phyloP scores from a whole-genome alignment of 2,113 vertebrate species.

The Scytalopus superciliaris region DNA sequence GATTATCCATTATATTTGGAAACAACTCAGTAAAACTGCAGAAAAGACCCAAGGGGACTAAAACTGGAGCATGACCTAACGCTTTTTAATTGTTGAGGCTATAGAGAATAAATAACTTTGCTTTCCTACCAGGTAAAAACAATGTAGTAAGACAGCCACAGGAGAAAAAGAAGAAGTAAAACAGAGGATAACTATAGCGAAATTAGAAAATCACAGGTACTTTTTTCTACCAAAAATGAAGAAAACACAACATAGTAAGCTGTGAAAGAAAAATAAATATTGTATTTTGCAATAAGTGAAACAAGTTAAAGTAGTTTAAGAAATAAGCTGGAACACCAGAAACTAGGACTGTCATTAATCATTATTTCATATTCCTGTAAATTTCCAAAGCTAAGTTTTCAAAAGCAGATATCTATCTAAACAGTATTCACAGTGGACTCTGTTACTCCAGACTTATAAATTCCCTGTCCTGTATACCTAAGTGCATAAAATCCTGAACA shows the following conservation, averaged over 20 bases:
- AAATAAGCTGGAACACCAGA: background rate
- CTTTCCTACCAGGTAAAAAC: background rate
- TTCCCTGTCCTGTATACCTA: background rate
- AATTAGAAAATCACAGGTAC: background rate
- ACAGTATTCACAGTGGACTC: background rate
- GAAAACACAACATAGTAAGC: background rate
- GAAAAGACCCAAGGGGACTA: background rate
- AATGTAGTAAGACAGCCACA: background rate
- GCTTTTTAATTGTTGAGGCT: conserved; percentile 4
- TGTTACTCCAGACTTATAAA: background rate
- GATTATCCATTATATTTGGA: background rate
- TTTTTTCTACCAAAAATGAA: background rate
- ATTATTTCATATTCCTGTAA: background rate
- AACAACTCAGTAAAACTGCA: background rate
- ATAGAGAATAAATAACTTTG: background rate
- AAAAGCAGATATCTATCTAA: background rate
- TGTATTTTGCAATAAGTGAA: background rate
- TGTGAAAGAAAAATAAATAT: background rate
- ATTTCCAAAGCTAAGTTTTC: background rate
- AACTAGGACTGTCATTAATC: background rate
- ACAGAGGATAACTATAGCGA: background rate
- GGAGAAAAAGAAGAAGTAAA: background rate
- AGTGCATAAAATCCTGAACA: background rate
- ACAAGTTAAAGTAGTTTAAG: background rate
- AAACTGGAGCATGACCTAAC: background rate